Percentiles rank a stretch among this genome's conserved stretches.
phyloP scores from a whole-genome alignment of 2,888 invertebrate species.

The Trachelus troglodyta region DNA sequence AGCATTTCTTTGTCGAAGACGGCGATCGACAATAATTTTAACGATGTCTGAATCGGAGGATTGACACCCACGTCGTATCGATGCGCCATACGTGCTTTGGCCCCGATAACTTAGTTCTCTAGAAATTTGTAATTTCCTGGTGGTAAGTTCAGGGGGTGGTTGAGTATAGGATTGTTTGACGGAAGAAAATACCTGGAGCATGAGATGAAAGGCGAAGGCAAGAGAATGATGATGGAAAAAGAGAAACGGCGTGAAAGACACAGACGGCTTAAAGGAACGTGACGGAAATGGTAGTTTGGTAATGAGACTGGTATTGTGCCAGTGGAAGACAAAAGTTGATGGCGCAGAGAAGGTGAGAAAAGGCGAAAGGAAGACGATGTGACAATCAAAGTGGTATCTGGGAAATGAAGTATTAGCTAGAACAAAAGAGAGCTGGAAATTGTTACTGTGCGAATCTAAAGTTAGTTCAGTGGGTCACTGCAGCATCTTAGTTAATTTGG shows the following conservation, averaged over 20 bases:
- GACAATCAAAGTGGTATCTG: slow-evolving; percentile 1
- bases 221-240: neutral
- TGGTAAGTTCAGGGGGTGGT: neutral
- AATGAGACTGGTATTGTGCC: neutral
- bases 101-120: slow-evolving; percentile 1
- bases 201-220: neutral
- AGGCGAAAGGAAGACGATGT: neutral
- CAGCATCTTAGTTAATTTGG: neutral
- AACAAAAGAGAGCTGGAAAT: slow-evolving; percentile 13
- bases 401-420: slow-evolving; percentile 17
- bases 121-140: slow-evolving; percentile 43
- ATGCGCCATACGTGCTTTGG: neutral
- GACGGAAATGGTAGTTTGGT: neutral
- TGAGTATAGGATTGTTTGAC: slow-evolving; percentile 13
- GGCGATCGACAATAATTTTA: neutral
- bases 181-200: neutral
- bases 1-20: neutral
- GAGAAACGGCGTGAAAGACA: neutral
- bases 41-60: neutral
- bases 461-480: slow-evolving; percentile 9
- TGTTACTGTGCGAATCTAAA: neutral
- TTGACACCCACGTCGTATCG: neutral
- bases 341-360: neutral
- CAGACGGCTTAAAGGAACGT: neutral
- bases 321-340: slow-evolving; percentile 14